Evolutionary conservation across 92 coral and sea anemone species (phyloP).

Genomic region (Parazoanthus swiftii): DNA sequence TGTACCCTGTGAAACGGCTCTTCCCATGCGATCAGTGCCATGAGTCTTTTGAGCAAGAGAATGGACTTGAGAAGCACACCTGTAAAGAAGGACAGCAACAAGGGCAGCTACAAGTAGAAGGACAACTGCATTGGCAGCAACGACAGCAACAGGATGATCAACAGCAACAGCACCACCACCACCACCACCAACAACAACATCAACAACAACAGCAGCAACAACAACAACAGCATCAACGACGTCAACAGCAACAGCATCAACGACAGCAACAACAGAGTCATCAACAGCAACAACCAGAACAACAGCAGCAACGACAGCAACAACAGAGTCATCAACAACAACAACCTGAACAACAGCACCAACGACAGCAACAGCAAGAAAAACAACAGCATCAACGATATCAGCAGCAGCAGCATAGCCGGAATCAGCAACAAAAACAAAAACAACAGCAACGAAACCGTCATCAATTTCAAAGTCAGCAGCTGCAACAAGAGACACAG

Average conservation of each 20-base stretch:
- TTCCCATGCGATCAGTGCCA: neutral
- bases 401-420: neutral
- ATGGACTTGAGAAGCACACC: constrained; percentile 15
- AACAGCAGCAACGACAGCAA: neutral
- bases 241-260: neutral
- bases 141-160: neutral
- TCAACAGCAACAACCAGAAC: neutral
- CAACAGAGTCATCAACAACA: neutral
- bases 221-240: neutral
- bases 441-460: neutral
- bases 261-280: neutral
- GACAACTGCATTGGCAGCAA: neutral
- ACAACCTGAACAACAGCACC: neutral
- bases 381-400: neutral
- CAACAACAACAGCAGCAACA: neutral
- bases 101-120: neutral
- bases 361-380: neutral
- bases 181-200: neutral
- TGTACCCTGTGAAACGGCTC: neutral
- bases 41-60: neutral
- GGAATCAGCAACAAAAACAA: neutral
- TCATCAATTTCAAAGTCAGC: neutral
- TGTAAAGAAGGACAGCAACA: neutral
- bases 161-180: neutral
- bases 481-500: neutral